Evolutionary conservation across 2,113 vertebrate species (phyloP), one percentile per base, ranked within the genome.

Genomic region (Microcebus griseorufus): DNA sequence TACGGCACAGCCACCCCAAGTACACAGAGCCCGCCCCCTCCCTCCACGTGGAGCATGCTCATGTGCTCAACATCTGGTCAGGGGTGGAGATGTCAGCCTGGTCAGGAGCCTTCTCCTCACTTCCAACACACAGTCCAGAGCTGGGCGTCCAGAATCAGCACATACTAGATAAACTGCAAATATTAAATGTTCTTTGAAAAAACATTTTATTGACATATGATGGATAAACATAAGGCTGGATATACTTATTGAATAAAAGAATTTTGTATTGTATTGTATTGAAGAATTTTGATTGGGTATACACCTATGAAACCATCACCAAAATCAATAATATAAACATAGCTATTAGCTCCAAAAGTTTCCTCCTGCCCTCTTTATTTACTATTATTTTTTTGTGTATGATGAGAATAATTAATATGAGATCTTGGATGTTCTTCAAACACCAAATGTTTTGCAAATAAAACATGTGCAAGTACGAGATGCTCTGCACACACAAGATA

Each of bases 71-170:
- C 27, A 27, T 37, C 2, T 70, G 2, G 72, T 27, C 32, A 83
- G n/a, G 75, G 85, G 32, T 1, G 16, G 42, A 5, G 9, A 2
- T 2, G 99, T 16, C 99, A 99, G 97, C 99, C 99, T 97, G 98
- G 99, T 99, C 97, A 94, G 99, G 93, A 60, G 53, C 39, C 42
- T 39, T 29, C 55, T 20, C 39, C n/a, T 20, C 14, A 27, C 27
- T 37, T 11, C 22, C 39, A 73, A 23, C 12, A 25, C 62, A 89
- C 14, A 7, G 13, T 37, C 32, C 20, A 48, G 72, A 37, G 39
- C 39, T 64, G 2, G 5, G 13, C 27, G 20, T 48, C 39, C 42
- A n/a, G 29, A 51, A 14, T 37, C 25, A 73, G 27, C 58, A 42
- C 11, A 23, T 10, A 42, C n/a, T 32, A 13, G 65, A 20, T 72